Base-by-base conservation (phyloP, 2,888 invertebrate genomes). In the Xanthorhoe spadicearia region DNA sequence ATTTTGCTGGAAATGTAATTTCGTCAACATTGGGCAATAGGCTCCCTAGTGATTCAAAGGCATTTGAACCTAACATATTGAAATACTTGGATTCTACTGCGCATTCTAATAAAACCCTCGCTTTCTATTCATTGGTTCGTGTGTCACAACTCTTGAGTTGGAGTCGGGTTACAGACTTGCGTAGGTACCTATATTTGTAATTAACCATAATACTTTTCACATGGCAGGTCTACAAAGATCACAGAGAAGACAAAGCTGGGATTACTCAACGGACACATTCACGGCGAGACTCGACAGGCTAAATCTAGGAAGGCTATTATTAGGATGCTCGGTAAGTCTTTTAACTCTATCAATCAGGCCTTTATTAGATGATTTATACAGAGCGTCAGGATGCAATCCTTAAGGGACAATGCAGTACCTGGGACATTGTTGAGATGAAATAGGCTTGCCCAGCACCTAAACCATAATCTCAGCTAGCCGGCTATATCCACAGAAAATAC, bases 261-360 rank as follows among this genome's bases (percentile, higher is more conserved):
- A 0, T 72, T 91, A 2, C 81, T 92, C 23, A 92, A 90, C 57
- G 93, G 95, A 1, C 95, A 96, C 38, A 94, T 96, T 38, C 96
- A 96, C 77, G 95, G 95, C 10, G 96, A 96, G 77, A 94, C 95
- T 0, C 93, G 94, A 28, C 95, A 95, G 76, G 94, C 95, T 1
- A 96, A 96, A 78, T 95, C 96, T 15, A 94, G 96, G 73, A 96
- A 94, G 80, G 95, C 95, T 18, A 95, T 97, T 62, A 95, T 97
- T 63, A 92, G 96, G 77, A 97, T 97, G 97, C 89, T 97, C 66
- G 95, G 97, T 97, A 92, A 94, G 95, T 75, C 28, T 7, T 17
- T 3, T 23, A 23, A 23, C 23, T 23, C 23, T 23, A 3, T 23
- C n/a, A n/a, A n/a, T n/a, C n/a, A n/a, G n/a, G n/a, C n/a, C n/a